Evolutionary conservation across 2,113 vertebrate genomes (phyloP).

Genomic region (Condylura cristata): DNA sequence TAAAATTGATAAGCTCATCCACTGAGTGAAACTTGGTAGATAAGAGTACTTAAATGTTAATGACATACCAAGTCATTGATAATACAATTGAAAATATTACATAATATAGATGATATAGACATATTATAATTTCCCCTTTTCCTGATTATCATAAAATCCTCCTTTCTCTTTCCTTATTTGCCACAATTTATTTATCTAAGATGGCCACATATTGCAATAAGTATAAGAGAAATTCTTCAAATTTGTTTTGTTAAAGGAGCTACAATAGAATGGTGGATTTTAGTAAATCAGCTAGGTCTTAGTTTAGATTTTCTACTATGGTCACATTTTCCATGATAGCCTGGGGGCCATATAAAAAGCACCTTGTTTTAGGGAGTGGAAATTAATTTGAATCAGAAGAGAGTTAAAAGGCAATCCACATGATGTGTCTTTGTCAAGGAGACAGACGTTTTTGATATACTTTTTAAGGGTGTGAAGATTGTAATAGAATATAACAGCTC

Average conservation of each 20-base stretch:
- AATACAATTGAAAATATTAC: no score
- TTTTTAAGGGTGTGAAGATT: conserved; percentile 18
- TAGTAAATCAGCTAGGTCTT: not conserved
- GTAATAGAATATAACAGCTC: not conserved
- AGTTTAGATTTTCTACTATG: not conserved
- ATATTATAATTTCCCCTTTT: not conserved
- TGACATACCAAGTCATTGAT: not conserved
- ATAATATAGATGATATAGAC: no score
- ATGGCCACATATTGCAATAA: not conserved
- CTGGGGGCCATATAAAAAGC: not conserved
- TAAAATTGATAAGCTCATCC: not conserved
- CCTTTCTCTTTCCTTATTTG: not conserved
- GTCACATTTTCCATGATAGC: not conserved
- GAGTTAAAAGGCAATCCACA: not conserved
- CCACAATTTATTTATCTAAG: not conserved
- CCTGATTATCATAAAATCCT: not conserved
- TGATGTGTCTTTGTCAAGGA: conserved; percentile 41
- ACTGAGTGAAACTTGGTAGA: not conserved
- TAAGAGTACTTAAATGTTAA: not conserved
- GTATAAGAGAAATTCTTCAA: not conserved
- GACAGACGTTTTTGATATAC: not conserved
- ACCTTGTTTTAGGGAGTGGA: not conserved
- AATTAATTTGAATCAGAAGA: conserved; percentile 52
- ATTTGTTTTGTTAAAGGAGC: not conserved
- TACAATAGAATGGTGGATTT: not conserved